These are phyloP conservation scores for Cisticola juncidis DNA, from an alignment of 2,113 vertebrate species.

Conservation along the genomic window DNA sequence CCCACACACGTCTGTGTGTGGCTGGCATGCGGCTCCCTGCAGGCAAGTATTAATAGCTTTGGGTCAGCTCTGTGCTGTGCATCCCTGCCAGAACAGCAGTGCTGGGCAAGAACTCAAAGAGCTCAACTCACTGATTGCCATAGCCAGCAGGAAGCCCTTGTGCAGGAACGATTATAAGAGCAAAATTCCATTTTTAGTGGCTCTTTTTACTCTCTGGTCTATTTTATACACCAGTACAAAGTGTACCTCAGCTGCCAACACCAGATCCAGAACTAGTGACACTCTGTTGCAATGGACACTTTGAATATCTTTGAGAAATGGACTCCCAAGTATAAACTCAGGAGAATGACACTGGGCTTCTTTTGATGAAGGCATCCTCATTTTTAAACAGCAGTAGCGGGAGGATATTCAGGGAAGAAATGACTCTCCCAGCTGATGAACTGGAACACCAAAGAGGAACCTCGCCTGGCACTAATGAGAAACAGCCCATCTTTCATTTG, in stretches of 20 bases:
- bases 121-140: not conserved
- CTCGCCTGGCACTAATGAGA: not conserved
- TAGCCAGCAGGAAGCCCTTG: not conserved
- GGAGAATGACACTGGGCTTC: not conserved
- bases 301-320: not conserved
- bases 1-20: not conserved
- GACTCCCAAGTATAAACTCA: not conserved
- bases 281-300: not conserved
- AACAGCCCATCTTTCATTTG: not conserved
- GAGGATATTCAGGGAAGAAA: not conserved
- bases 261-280: not conserved
- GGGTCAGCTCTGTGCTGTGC: not conserved
- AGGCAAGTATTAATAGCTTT: not conserved
- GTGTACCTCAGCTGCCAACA: not conserved
- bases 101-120: constrained; percentile 43
- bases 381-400: not conserved
- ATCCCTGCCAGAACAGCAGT: not conserved
- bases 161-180: not conserved
- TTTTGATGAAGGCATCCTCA: not conserved
- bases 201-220: not conserved
- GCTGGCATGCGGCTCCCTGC: not conserved
- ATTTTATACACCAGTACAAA: not conserved
- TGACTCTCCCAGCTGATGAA: not conserved
- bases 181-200: constrained; percentile 11
- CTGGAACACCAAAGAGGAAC: not conserved